Evolutionary conservation across 1,140 invertebrate species (phyloP).

Genomic region (Drosophila pruinosa): DNA sequence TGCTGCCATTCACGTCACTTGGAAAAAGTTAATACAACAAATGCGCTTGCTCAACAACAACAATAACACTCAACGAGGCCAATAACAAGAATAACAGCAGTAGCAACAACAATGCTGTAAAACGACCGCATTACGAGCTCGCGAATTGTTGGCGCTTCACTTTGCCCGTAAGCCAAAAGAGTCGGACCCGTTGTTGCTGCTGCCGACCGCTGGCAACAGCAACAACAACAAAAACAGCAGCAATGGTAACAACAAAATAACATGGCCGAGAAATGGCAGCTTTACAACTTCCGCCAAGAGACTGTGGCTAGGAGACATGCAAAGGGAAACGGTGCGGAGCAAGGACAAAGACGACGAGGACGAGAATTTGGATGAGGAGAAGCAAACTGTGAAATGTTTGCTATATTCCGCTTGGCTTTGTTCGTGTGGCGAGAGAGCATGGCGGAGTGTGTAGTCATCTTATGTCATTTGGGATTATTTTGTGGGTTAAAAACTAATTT

Average conservation of each 20-base stretch:
- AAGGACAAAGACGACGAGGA: not conserved
- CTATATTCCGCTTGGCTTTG: constrained; percentile 31
- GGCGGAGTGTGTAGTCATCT: constrained; percentile 45
- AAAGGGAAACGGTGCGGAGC: constrained; percentile 3
- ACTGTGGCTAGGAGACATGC: constrained; percentile 45
- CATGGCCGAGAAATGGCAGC: constrained; percentile 79
- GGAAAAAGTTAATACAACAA: constrained; percentile 78
- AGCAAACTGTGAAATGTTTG: constrained; percentile 55
- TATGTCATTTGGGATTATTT: constrained; percentile 81
- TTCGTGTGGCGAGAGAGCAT: constrained; percentile 4
- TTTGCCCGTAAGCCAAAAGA: constrained; percentile 55
- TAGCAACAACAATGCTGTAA: constrained; percentile 64
- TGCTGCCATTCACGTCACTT: constrained; percentile 67
- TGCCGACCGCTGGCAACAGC: constrained; percentile 42
- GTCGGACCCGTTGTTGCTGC: constrained; percentile 30
- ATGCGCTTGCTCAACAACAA: constrained; percentile 57
- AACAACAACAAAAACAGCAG: constrained; percentile 55
- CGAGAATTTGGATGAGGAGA: not conserved
- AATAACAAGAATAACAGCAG: constrained; percentile 42
- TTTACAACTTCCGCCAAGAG: constrained; percentile 79
- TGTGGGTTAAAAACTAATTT: constrained; percentile 81
- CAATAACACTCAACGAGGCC: constrained; percentile 22
- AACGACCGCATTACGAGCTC: constrained; percentile 80
- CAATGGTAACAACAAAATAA: constrained; percentile 54
- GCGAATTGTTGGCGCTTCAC: constrained; percentile 66